A percentile compares a stretch with the other conserved stretches of the same genome.
These are phyloP conservation scores for Dasypolia templi DNA, from an alignment of 2,888 invertebrate genomes.

Conservation along the genomic window DNA sequence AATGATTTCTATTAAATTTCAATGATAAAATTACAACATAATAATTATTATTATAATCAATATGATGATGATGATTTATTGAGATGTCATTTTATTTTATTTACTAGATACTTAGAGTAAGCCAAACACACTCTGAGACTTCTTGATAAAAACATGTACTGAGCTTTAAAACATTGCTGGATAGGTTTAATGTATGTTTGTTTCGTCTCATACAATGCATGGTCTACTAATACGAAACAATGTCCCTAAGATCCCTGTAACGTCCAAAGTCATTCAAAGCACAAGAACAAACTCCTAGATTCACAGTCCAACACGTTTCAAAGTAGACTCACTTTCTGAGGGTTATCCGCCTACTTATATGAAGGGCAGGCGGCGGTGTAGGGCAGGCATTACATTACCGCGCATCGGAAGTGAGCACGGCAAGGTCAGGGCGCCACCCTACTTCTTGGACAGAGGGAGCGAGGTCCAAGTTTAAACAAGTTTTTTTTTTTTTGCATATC, in stretches of 20 bases:
- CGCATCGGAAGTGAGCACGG: constrained; percentile 53
- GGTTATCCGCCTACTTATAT: constrained; percentile 33
- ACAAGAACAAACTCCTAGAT: constrained; percentile 21
- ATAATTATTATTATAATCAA: no score
- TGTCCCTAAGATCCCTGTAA: neutral
- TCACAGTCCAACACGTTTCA: neutral
- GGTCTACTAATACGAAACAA: no score
- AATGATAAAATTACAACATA: no score
- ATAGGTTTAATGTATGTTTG: neutral
- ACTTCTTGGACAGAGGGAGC: constrained; percentile 24
- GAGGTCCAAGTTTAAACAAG: constrained; percentile 2
- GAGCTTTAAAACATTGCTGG: neutral
- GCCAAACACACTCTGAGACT: neutral
- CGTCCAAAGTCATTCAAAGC: neutral
- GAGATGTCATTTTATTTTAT: no score
- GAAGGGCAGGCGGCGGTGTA: constrained; percentile 26
- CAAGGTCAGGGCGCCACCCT: constrained; percentile 57
- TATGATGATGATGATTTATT: no score
- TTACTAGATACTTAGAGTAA: no score
- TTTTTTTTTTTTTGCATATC: neutral
- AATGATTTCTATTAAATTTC: no score
- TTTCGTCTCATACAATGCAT: neutral
- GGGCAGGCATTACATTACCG: constrained; percentile 58
- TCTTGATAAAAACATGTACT: neutral
- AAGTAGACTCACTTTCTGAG: constrained; percentile 10